Percentiles rank a stretch among this genome's conserved stretches.
These are phyloP conservation scores for Danio albolineatus DNA, from an alignment of 2,797 vertebrate species.

Conservation along the genomic window DNA sequence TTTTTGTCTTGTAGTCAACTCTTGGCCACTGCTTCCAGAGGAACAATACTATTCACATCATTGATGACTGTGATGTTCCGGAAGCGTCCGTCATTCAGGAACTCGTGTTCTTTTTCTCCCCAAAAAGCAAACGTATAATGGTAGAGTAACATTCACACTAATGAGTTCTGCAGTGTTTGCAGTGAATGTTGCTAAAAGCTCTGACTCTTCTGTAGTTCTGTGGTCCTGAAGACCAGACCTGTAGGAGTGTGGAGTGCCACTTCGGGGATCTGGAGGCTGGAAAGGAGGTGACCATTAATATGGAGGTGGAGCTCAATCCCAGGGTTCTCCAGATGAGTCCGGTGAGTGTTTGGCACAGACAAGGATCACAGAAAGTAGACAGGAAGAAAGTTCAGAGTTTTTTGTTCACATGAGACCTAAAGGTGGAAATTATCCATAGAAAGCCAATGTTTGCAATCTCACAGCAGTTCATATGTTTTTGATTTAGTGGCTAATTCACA, in stretches of 20 bases:
- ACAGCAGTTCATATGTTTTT: no score
- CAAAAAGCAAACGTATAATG: constrained; percentile 82
- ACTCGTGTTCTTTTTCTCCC: constrained; percentile 86
- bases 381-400: no score
- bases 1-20: constrained; percentile 74
- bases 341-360: constrained; percentile 62
- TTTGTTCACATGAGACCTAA: no score
- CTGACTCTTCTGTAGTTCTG: constrained; percentile 82
- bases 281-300: constrained; percentile 82
- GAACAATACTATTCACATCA: constrained; percentile 66
- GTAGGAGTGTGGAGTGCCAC: constrained; percentile 84
- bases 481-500: no score
- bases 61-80: constrained; percentile 75
- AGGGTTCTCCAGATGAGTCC: constrained; percentile 82
- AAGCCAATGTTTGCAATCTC: no score
- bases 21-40: constrained; percentile 82
- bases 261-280: constrained; percentile 90
- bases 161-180: neutral
- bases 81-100: constrained; percentile 79
- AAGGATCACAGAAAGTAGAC: neutral
- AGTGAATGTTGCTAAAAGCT: neutral
- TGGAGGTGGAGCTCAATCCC: constrained; percentile 88
- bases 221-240: constrained; percentile 79
- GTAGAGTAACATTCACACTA: constrained; percentile 71
- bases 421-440: no score